Evolutionary conservation across 1,140 invertebrate species (phyloP).

Genomic region (Drosophila persimilis): DNA sequence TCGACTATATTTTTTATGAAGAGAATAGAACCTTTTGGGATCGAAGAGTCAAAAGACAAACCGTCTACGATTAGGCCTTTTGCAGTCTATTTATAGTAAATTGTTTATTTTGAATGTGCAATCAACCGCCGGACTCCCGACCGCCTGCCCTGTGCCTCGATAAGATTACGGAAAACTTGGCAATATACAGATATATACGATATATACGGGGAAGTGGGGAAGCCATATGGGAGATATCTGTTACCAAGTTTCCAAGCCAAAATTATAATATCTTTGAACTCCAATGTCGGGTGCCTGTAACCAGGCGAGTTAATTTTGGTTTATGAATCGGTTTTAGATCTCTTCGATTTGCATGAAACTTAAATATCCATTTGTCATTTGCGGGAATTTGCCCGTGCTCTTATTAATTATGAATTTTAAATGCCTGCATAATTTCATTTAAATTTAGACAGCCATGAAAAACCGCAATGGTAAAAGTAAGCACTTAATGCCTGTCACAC

Average conservation of each 20-base stretch:
- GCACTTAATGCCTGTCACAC: background rate
- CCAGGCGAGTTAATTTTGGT: background rate
- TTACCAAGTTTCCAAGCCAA: constrained; percentile 27
- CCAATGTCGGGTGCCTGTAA: background rate
- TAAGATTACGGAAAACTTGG: constrained; percentile 62
- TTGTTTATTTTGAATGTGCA: constrained; percentile 73
- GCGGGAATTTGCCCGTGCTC: background rate
- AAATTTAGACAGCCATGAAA: constrained; percentile 26
- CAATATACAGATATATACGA: constrained; percentile 37
- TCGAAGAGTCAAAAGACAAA: constrained; percentile 37
- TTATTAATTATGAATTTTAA: constrained; percentile 44
- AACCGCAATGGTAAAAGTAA: background rate
- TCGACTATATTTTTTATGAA: constrained; percentile 17
- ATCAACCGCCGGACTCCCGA: constrained; percentile 42
- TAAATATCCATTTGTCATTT: constrained; percentile 68
- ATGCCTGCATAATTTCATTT: constrained; percentile 40
- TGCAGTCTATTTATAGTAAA: constrained; percentile 57
- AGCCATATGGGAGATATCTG: constrained; percentile 40
- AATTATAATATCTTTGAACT: constrained; percentile 32
- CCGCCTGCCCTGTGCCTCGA: constrained; percentile 34
- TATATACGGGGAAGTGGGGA: constrained; percentile 20
- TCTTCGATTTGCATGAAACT: constrained; percentile 66
- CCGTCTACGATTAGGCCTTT: constrained; percentile 31
- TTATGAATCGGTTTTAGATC: constrained; percentile 71
- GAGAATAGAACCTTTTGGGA: constrained; percentile 17